phyloP scores from a whole-genome alignment of 2,113 vertebrate genomes.

The Hippocampus guttulatus region DNA sequence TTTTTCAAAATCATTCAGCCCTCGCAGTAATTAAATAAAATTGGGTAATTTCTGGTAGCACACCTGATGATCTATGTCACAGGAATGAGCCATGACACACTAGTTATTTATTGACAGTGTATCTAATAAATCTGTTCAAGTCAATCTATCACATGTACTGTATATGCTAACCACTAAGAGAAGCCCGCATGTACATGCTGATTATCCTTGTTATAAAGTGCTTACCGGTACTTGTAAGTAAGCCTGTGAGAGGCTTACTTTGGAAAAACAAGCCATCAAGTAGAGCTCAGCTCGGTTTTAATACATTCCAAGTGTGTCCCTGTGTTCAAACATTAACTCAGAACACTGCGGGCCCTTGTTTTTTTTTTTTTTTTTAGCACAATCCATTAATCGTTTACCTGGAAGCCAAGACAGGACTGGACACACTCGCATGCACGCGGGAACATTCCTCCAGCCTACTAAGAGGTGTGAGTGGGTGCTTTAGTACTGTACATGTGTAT shows the following conservation, averaged over 20 bases:
- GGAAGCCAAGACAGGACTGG: conserved; percentile 41
- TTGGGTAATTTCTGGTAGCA: no score
- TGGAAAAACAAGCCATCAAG: conserved; percentile 40
- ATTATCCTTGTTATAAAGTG: conserved; percentile 20
- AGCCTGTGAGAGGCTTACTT: conserved; percentile 21
- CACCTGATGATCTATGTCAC: neutral
- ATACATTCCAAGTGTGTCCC: conserved; percentile 60
- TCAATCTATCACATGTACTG: conserved; percentile 1
- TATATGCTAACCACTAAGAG: conserved; percentile 11
- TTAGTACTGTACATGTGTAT: conserved; percentile 9
- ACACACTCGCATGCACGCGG: conserved; percentile 12
- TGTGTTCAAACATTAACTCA: conserved; percentile 68
- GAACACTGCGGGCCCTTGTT: conserved; percentile 42
- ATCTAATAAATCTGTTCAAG: neutral
- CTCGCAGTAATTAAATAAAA: no score
- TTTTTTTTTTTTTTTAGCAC: neutral
- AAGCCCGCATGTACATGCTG: conserved; percentile 8
- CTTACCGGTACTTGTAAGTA: conserved; percentile 42
- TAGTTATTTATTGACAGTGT: neutral
- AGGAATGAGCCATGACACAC: neutral
- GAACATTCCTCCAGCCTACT: neutral
- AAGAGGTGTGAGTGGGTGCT: neutral
- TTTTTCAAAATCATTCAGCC: no score
- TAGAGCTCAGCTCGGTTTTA: conserved; percentile 32
- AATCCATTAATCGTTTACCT: conserved; percentile 53